Conservation (phyloP, 2,113 vertebrate genomes). For the Psittacara wagleri region DNA sequence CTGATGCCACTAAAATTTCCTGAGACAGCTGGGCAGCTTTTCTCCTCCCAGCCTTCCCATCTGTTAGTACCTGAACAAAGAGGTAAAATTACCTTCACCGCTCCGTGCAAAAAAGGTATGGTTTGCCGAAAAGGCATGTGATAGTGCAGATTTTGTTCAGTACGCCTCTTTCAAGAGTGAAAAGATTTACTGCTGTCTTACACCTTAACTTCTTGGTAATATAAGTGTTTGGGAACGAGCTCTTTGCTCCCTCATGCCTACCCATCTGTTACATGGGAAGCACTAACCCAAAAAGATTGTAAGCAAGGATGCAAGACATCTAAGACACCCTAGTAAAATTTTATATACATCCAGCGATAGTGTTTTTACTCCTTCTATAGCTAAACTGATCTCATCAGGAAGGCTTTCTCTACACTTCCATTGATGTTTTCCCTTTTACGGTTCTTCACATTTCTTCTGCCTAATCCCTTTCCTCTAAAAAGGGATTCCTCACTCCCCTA, state of each 20-base stretch:
- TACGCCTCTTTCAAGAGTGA: background rate
- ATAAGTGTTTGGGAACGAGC: background rate
- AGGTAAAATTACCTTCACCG: background rate
- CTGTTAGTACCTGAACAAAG: conserved; percentile 30
- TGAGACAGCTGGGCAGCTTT: background rate
- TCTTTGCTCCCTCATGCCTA: background rate
- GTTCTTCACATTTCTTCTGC: background rate
- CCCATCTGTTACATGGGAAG: background rate
- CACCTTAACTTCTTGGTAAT: background rate
- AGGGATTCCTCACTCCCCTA: conserved; percentile 10
- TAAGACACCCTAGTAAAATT: conserved; percentile 17
- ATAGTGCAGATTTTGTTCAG: background rate
- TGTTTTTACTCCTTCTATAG: background rate
- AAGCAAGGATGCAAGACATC: background rate
- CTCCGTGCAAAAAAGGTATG: background rate
- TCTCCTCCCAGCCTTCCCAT: background rate
- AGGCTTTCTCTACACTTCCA: background rate
- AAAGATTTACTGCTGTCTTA: background rate
- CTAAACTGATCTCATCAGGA: background rate
- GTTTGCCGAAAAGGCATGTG: background rate
- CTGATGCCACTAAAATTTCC: conserved; percentile 9
- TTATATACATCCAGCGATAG: background rate
- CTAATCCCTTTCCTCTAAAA: conserved; percentile 19
- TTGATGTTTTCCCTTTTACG: conserved; percentile 18
- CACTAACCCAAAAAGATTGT: background rate